These are phyloP conservation scores for human DNA, from an alignment of 2,113 vertebrate genomes.

Conservation along the genomic window DNA sequence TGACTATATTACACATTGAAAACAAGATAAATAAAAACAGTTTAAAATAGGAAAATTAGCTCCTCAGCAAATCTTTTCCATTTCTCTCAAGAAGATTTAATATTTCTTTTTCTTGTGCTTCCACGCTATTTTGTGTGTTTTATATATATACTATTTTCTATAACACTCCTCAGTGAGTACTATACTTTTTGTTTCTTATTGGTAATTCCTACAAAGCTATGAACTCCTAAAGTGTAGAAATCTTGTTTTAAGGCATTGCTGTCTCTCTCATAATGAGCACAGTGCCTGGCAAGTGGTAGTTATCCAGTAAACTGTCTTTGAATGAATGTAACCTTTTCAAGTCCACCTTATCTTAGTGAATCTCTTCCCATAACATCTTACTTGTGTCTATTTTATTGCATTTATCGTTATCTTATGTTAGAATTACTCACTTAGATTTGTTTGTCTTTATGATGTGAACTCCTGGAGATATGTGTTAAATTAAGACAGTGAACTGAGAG, in stretches of 20 bases:
- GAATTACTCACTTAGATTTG: background rate
- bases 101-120: background rate
- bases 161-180: background rate
- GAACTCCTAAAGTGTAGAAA: background rate
- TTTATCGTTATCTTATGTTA: background rate
- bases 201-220: background rate
- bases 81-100: background rate
- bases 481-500: background rate
- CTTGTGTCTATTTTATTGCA: background rate
- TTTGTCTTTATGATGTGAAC: conserved; percentile 19
- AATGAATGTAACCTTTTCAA: background rate
- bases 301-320: background rate
- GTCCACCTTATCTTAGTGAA: background rate
- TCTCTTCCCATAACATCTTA: background rate
- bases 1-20: background rate
- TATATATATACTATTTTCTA: background rate
- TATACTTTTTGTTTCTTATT: background rate
- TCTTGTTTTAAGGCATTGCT: background rate
- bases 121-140: background rate
- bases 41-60: background rate
- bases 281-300: background rate
- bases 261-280: background rate
- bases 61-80: background rate
- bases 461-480: background rate
- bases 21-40: background rate